Conservation (phyloP, 2,113 vertebrate species). For the Oryzias woworae region DNA sequence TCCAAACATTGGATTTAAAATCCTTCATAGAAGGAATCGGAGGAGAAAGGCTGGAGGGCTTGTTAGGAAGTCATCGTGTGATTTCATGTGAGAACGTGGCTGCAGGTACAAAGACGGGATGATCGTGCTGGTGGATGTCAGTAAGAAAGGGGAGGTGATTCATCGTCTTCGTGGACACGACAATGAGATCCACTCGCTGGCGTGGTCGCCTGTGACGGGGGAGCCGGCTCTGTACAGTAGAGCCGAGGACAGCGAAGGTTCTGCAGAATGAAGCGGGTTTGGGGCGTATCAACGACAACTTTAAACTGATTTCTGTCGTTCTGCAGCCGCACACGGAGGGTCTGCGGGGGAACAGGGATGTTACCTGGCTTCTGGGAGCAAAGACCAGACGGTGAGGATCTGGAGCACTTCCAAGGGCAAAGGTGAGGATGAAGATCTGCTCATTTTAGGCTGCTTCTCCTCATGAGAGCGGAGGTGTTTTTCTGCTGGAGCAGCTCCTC, state of each 20-base stretch:
- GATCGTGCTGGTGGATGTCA: constrained; percentile 90
- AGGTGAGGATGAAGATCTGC: constrained; percentile 70
- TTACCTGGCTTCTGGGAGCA: constrained; percentile 92
- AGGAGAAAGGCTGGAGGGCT: not conserved
- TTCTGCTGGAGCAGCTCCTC: too few relatives aligned
- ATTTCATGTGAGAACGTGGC: not conserved
- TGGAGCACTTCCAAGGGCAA: constrained; percentile 89
- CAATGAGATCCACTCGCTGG: constrained; percentile 91
- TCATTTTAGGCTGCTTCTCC: too few relatives aligned
- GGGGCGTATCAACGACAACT: too few relatives aligned
- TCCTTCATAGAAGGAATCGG: not conserved
- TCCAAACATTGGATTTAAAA: too few relatives aligned
- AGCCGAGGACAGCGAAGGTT: constrained; percentile 81
- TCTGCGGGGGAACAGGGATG: constrained; percentile 70
- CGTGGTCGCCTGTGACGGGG: constrained; percentile 83
- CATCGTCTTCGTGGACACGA: constrained; percentile 92
- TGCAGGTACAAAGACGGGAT: constrained; percentile 95
- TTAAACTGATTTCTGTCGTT: not conserved
- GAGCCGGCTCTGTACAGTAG: constrained; percentile 70
- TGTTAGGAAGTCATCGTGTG: not conserved
- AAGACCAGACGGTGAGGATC: constrained; percentile 92
- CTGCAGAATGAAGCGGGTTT: too few relatives aligned
- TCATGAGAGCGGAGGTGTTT: too few relatives aligned
- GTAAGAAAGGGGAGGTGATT: constrained; percentile 86
- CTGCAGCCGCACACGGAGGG: constrained; percentile 65